phyloP scores from a whole-genome alignment of 2,113 vertebrate genomes.

The Oceanites oceanicus region DNA sequence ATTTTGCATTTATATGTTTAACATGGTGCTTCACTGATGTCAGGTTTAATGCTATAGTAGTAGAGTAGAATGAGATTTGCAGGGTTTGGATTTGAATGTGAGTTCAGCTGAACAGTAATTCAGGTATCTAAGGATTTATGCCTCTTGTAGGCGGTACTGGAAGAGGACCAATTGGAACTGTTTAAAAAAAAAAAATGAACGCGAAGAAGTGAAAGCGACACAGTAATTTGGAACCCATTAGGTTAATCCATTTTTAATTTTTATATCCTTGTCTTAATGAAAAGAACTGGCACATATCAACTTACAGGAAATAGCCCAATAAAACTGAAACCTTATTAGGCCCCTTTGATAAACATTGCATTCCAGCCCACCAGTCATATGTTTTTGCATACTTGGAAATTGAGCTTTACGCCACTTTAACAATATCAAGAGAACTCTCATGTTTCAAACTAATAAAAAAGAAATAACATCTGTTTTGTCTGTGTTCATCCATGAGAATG shows the following conservation, averaged over 20 bases:
- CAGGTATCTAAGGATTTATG: not conserved
- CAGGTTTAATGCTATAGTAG: not conserved
- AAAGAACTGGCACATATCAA: slow-evolving; percentile 47
- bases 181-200: not conserved
- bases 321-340: slow-evolving; percentile 62
- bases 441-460: slow-evolving; percentile 53
- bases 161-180: not conserved
- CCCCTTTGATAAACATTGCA: slow-evolving; percentile 62
- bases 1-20: not conserved
- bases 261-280: slow-evolving; percentile 59
- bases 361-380: slow-evolving; percentile 60
- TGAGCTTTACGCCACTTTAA: slow-evolving; percentile 30
- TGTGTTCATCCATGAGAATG: not conserved
- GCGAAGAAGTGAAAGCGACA: not conserved
- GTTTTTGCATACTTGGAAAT: slow-evolving; percentile 60
- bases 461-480: slow-evolving; percentile 17
- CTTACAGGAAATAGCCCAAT: slow-evolving; percentile 64
- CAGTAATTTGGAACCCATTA: slow-evolving; percentile 60
- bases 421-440: slow-evolving; percentile 9
- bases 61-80: not conserved
- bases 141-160: not conserved
- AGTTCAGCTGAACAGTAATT: not conserved
- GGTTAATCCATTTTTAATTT: slow-evolving; percentile 67
- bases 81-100: not conserved
- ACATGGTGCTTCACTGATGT: not conserved